A percentile compares a stretch with the other conserved stretches of the same genome.
Evolutionary conservation across 2,888 invertebrate species (phyloP).

Genomic region (Tridacna gigas): DNA sequence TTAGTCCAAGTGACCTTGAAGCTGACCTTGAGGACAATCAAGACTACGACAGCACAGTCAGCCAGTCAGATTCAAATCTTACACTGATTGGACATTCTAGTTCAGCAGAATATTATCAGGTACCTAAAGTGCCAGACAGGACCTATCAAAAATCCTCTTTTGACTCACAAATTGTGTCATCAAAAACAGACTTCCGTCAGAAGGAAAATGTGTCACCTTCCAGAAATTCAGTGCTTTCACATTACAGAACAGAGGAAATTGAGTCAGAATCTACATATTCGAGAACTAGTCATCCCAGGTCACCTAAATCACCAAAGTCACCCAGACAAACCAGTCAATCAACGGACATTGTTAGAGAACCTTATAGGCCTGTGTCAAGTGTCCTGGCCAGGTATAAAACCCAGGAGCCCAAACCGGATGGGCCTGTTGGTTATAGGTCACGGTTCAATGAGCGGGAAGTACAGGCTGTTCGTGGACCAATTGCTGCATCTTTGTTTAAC

Average conservation of each 20-base stretch:
- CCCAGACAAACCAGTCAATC: conserved; percentile 54
- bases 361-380: conserved; percentile 56
- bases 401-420: conserved; percentile 48
- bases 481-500: conserved; percentile 53
- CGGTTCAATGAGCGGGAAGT: conserved; percentile 57
- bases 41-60: conserved; percentile 86
- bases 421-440: conserved; percentile 49
- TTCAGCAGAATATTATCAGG: conserved; percentile 64
- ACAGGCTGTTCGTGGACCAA: conserved; percentile 54
- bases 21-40: conserved; percentile 88
- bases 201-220: conserved; percentile 36
- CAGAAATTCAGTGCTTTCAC: conserved; percentile 58
- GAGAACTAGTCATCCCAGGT: conserved; percentile 45
- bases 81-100: conserved; percentile 80
- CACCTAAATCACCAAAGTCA: conserved; percentile 60
- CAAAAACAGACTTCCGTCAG: conserved; percentile 62
- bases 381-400: conserved; percentile 54
- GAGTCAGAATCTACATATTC: conserved; percentile 29
- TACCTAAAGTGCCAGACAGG: conserved; percentile 37
- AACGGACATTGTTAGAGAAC: conserved; percentile 48
- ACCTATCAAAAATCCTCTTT: conserved; percentile 54
- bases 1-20: conserved; percentile 87
- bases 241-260: conserved; percentile 51
- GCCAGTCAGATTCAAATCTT: conserved; percentile 85
- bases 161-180: conserved; percentile 60